Conservation (phyloP, 2,113 vertebrate genomes). For the Australoheros scitulus region DNA sequence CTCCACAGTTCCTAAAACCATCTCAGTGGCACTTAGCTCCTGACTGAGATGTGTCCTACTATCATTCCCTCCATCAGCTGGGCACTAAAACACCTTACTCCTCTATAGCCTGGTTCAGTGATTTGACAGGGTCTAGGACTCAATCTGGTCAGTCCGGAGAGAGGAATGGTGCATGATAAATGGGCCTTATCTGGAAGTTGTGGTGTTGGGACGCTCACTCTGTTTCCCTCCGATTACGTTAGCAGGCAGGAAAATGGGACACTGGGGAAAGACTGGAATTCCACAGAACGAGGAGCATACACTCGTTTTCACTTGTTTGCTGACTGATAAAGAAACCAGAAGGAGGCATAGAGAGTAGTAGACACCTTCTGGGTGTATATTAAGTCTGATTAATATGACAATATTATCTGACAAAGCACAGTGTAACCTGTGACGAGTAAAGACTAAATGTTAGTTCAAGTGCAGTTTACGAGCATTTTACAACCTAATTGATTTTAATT, state of each 20-base stretch:
- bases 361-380: background rate
- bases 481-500: background rate
- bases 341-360: slow-evolving; percentile 22
- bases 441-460: background rate
- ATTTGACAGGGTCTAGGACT: slow-evolving; percentile 67
- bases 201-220: slow-evolving; percentile 72
- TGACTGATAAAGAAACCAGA: slow-evolving; percentile 66
- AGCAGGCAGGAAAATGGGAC: slow-evolving; percentile 80
- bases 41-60: slow-evolving; percentile 41
- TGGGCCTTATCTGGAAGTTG: slow-evolving; percentile 78
- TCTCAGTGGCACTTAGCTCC: background rate
- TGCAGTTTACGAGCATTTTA: background rate
- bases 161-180: slow-evolving; percentile 80
- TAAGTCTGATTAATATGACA: slow-evolving; percentile 1
- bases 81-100: slow-evolving; percentile 45
- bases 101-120: slow-evolving; percentile 53
- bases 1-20: background rate
- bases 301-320: slow-evolving; percentile 71
- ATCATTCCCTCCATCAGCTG: slow-evolving; percentile 57
- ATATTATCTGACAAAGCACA: slow-evolving; percentile 20
- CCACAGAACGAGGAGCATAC: slow-evolving; percentile 65
- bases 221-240: slow-evolving; percentile 80
- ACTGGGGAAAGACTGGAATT: slow-evolving; percentile 73
- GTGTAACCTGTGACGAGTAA: background rate
- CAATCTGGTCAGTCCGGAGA: slow-evolving; percentile 59